phyloP scores from a whole-genome alignment of 2,797 vertebrate species.

The Eutrigla gurnardus region DNA sequence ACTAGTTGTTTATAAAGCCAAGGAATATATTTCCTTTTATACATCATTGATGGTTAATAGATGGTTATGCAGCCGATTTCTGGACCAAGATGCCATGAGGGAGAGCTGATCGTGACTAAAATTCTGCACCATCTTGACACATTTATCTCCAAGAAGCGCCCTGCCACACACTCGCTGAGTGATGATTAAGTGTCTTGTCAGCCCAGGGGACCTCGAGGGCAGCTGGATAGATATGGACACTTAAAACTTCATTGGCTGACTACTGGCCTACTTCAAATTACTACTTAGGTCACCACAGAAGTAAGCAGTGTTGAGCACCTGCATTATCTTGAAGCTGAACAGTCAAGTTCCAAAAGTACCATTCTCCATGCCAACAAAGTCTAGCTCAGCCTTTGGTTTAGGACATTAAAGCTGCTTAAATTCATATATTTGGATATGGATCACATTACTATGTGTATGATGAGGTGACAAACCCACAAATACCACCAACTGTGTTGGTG shows the following conservation, averaged over 20 bases:
- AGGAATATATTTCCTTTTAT: background rate
- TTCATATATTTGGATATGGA: background rate
- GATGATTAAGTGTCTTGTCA: constrained; percentile 43
- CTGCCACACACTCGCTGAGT: constrained; percentile 28
- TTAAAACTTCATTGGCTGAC: constrained; percentile 19
- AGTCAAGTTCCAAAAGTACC: background rate
- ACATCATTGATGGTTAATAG: background rate
- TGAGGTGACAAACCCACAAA: no score
- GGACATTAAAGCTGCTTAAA: background rate
- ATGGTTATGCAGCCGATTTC: constrained; percentile 6
- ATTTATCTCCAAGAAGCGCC: constrained; percentile 23
- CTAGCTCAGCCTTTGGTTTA: background rate
- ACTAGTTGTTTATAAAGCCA: background rate
- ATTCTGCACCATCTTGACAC: constrained; percentile 20
- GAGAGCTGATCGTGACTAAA: background rate
- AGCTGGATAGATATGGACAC: constrained; percentile 19
- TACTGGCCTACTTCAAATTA: background rate
- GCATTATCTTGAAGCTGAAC: background rate
- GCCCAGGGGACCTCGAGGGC: constrained; percentile 39
- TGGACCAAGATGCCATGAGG: background rate
- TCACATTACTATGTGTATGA: background rate
- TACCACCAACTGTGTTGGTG: no score
- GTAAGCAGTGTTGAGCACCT: background rate
- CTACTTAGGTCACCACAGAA: background rate
- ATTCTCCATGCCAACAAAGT: background rate